These are phyloP conservation scores for Diabrotica virgifera DNA, from an alignment of 1,140 invertebrate genomes.

Conservation along the genomic window DNA sequence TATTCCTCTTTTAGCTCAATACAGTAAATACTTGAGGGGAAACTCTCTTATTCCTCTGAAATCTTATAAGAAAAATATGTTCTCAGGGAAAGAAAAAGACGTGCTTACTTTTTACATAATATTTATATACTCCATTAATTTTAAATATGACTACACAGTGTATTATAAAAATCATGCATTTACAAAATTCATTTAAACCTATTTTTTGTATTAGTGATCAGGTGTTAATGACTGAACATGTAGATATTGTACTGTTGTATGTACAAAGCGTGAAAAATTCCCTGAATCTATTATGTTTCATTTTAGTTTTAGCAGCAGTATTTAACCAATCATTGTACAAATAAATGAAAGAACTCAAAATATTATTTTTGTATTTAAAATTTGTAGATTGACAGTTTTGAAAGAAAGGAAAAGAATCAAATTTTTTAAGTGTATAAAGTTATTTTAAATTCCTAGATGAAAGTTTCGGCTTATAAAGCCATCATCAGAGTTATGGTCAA, in stretches of 20 bases:
- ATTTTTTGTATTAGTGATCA: background rate
- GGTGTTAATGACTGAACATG: background rate
- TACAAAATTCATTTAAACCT: conserved; percentile 7
- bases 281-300: background rate
- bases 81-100: background rate
- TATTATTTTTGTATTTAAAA: background rate
- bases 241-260: background rate
- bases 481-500: too few relatives aligned
- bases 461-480: too few relatives aligned
- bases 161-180: conserved; percentile 19
- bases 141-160: conserved; percentile 17
- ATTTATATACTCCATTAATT: conserved; percentile 16
- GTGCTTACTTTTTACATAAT: conserved; percentile 7
- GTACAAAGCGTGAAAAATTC: conserved; percentile 4
- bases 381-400: too few relatives aligned
- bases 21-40: too few relatives aligned
- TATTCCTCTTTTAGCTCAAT: too few relatives aligned
- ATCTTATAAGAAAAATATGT: too few relatives aligned
- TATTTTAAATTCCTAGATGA: too few relatives aligned
- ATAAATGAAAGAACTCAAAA: background rate
- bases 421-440: too few relatives aligned
- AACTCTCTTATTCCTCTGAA: too few relatives aligned
- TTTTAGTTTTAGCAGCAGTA: background rate
- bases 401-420: too few relatives aligned
- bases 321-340: background rate